phyloP scores from a whole-genome alignment of 2,888 invertebrate genomes.

The Capitulum mitella region DNA sequence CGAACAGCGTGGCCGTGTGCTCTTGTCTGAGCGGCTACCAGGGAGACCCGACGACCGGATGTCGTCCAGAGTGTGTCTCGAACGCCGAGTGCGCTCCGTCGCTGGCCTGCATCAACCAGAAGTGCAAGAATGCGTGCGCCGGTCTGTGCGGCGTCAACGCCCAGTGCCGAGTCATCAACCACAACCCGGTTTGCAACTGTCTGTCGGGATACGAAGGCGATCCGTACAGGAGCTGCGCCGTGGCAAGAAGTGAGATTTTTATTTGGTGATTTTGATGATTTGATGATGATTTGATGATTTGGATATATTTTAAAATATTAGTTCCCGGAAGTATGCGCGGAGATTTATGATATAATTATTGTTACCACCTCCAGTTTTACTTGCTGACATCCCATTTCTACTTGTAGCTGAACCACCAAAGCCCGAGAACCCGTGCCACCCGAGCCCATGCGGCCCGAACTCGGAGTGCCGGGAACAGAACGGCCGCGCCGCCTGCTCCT shows the following conservation, averaged over 20 bases:
- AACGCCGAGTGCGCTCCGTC: conserved; percentile 69
- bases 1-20: conserved; percentile 53
- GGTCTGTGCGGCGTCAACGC: conserved; percentile 47
- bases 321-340: too few relatives aligned
- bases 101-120: conserved; percentile 66
- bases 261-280: too few relatives aligned
- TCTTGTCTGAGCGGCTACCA: conserved; percentile 59
- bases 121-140: conserved; percentile 58
- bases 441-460: conserved; percentile 56
- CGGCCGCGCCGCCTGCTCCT: conserved; percentile 25
- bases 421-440: conserved; percentile 23
- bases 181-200: conserved; percentile 68
- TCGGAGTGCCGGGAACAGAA: conserved; percentile 55
- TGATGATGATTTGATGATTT: too few relatives aligned
- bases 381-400: too few relatives aligned
- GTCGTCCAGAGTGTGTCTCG: conserved; percentile 70
- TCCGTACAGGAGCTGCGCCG: conserved; percentile 71
- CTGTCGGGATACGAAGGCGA: conserved; percentile 72
- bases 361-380: too few relatives aligned
- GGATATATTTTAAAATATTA: too few relatives aligned
- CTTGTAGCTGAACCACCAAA: neutral
- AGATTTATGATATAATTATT: too few relatives aligned
- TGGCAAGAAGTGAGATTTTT: neutral
- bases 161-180: conserved; percentile 41
- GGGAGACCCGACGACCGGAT: conserved; percentile 52